Evolutionary conservation across 64 coral and sea anemone genomes (phyloP).

Genomic region (Pocillopora damicornis): DNA sequence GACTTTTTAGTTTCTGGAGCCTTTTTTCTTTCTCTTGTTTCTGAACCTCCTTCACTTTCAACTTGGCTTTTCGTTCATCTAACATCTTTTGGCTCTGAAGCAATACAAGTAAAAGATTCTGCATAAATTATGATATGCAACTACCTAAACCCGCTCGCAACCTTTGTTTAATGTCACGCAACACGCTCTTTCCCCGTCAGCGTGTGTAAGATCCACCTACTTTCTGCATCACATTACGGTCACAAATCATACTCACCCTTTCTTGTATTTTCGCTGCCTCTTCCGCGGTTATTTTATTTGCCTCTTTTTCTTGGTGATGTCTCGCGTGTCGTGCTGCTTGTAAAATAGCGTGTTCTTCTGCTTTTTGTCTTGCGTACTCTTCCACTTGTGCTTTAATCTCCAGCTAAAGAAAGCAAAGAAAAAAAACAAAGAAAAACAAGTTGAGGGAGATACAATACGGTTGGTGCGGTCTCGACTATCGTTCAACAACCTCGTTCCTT

Average conservation of each 20-base stretch:
- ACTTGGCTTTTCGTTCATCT: constrained; percentile 59
- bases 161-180: too few species aligned
- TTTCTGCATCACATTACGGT: not conserved
- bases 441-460: too few species aligned
- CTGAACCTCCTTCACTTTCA: constrained; percentile 65
- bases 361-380: constrained; percentile 78
- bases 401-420: constrained; percentile 20
- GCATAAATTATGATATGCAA: not conserved
- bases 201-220: too few species aligned
- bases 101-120: not conserved
- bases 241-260: constrained; percentile 53
- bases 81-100: constrained; percentile 70
- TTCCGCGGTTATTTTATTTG: constrained; percentile 57
- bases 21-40: constrained; percentile 84
- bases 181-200: too few species aligned
- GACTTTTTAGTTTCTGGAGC: constrained; percentile 90
- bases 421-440: not conserved
- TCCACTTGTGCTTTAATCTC: constrained; percentile 89
- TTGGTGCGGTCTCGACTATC: too few species aligned
- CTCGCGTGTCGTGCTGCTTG: constrained; percentile 59
- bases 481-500: too few species aligned
- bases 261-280: constrained; percentile 72
- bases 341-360: constrained; percentile 85
- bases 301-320: constrained; percentile 47
- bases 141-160: not conserved